Base-by-base conservation (phyloP, 2,113 vertebrate species). In the Centropus bengalensis region DNA sequence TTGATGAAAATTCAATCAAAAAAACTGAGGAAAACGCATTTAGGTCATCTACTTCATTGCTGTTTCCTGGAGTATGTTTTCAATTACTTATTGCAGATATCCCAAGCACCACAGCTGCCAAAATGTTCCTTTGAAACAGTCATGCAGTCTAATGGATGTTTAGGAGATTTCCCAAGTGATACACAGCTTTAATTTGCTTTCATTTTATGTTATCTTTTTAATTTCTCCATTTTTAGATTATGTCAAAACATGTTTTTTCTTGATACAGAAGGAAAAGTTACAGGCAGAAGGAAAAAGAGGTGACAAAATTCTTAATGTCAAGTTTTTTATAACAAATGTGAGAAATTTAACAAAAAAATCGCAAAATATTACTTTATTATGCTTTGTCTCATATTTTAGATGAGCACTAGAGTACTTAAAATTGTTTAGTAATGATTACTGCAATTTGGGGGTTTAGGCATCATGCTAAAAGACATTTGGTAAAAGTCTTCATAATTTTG, bases 1-100 rank as follows among this genome's bases (percentile, higher is more conserved):
- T 27, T 81, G 67, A 81, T 84, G 80, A 89, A 93, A 89, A 88
- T 69, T 91, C 82, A 90, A 9, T 81, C 5, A 56, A 83, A 86
- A 86, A 94, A 90, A 67, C 22, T 13, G 40, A 87, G 55, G 66
- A 86, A 94, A 78, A 85, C 54, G 36, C 17, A 3, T 84, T 89
- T 87, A 67, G 85, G 45, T 94, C 83, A 77, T 75, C 71, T 69
- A 27, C 20, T 75, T 70, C 66, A 73, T 87, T 90, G 56, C 56
- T 45, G n/a, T 81, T 91, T 96, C 73, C 64, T 86, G 49, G 44
- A 75, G 14, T 74, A 56, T 76, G 36, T 86, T 86, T 56, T 90
- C 73, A 78, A 36, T 94, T 91, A 77, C 52, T 94, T 71, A 3
- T 51, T 89, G 54, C 67, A 86, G 76, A 85, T 75, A 86, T 10